Percentiles rank a stretch among this genome's conserved stretches.
These are phyloP conservation scores for Zygogramma bicolorata DNA, from an alignment of 2,888 invertebrate species.

Conservation along the genomic window DNA sequence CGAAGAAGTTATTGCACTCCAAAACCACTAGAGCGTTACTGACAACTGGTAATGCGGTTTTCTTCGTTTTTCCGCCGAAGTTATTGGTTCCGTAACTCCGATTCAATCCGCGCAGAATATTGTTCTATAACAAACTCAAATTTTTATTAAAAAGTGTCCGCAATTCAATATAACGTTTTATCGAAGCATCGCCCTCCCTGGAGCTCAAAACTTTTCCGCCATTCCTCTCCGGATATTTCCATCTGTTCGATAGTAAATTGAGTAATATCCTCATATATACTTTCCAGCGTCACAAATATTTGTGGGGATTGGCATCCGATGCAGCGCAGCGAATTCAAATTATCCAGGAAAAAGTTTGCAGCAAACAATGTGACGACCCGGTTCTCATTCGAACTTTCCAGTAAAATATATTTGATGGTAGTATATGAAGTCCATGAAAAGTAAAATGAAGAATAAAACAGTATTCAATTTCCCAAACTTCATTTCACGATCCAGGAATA, in stretches of 20 bases:
- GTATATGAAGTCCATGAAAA: too few species aligned
- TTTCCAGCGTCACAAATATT: constrained; percentile 45
- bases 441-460: too few species aligned
- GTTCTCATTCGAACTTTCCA: constrained; percentile 25
- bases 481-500: too few species aligned
- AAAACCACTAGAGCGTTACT: too few species aligned
- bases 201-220: constrained; percentile 4
- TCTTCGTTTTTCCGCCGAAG: too few species aligned
- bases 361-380: constrained; percentile 37
- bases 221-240: background rate
- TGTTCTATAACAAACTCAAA: background rate
- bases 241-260: constrained; percentile 46
- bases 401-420: background rate
- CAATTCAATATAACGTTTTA: constrained; percentile 10
- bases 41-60: too few species aligned
- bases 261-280: constrained; percentile 54
- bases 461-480: too few species aligned
- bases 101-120: background rate
- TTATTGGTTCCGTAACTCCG: too few species aligned
- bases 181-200: background rate
- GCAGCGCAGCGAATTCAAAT: constrained; percentile 41
- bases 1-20: too few species aligned
- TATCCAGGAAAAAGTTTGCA: constrained; percentile 33
- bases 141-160: background rate
- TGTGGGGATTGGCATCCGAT: constrained; percentile 36